Evolutionary conservation across 2,113 vertebrate species (phyloP), one percentile per base, ranked within the genome.

Genomic region (Calonectris borealis): DNA sequence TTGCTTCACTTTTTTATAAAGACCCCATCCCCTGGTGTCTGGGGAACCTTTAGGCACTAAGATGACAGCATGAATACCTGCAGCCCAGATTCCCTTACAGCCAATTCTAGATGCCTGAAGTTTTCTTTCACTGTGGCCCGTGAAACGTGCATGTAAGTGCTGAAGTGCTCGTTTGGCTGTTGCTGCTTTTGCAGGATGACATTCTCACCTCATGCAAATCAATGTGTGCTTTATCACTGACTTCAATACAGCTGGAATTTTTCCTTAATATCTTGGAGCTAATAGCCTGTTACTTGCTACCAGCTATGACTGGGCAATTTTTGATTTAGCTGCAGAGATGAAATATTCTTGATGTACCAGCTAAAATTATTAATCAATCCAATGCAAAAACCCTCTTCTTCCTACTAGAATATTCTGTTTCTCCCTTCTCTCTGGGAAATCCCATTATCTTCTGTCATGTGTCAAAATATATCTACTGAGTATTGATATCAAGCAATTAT

Each of bases 401-500:
- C 51, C 75, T 93, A 92, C 80, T 65, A 76, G 92, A 97, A 95
- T 88, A 93, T 86, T 91, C 81, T 71, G 22, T 90, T 92, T 83
- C 73, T 83, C 62, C 4, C 10, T 3, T 21, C n/a, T 89, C 22
- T 42, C 36, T 83, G 71, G 69, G 86, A 96, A 96, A 91, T 91
- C 81, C 84, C 75, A 93, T 96, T 93, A 93, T 91, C 57, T 94
- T 91, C 76, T 86, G 51, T 76, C 77, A 65, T 65, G 40, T 92
- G 65, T 95, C 91, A 91, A 88, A 97, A 94, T 90, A 60, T 66
- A 93, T 87, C 68, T 81, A 72, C 32, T 42, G n/a, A 91, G 62
- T 83, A 94, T 68, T 91, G 91, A 92, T 87, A 97, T 62, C 83
- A 94, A 84, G 65, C 60, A 88, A 90, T 93, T 96, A 93, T 52